Conservation (phyloP, 2,113 vertebrate genomes). For the Propithecus coquereli region DNA sequence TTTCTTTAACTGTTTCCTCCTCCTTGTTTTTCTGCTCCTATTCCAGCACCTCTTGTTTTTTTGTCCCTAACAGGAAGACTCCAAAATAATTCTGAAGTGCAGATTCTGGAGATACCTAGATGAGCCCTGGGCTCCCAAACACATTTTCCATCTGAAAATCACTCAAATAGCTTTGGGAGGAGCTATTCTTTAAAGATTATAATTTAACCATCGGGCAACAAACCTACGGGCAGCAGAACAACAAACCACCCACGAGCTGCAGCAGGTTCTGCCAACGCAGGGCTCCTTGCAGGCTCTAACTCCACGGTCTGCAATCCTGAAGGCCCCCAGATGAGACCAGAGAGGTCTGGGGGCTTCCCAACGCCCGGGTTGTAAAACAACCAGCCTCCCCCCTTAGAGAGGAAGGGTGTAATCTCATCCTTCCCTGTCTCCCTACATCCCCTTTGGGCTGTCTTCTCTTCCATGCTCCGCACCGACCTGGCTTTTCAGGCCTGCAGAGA, state of each 20-base stretch:
- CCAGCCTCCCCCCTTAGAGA: background rate
- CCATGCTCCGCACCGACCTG: accelerated
- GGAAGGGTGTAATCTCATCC: background rate
- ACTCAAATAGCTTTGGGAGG: too few relatives aligned
- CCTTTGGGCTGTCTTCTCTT: background rate
- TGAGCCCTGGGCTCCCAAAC: background rate
- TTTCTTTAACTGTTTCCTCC: too few relatives aligned
- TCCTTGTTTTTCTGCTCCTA: too few relatives aligned
- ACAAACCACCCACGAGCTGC: background rate
- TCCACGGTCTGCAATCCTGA: background rate
- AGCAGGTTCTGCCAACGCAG: background rate
- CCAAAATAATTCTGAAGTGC: background rate
- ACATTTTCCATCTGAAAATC: too few relatives aligned
- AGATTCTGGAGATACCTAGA: background rate
- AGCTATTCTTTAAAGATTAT: too few relatives aligned
- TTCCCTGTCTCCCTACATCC: background rate
- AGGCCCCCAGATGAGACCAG: background rate
- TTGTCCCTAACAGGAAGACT: background rate
- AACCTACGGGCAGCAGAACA: background rate
- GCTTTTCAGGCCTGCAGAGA: background rate
- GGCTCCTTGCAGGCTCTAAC: background rate
- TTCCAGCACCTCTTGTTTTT: too few relatives aligned
- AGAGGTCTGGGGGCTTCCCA: background rate
- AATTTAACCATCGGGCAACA: background rate
- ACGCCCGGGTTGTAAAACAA: background rate